These are phyloP conservation scores for Apogon talboti DNA, from an alignment of 2,797 vertebrate genomes.

Conservation along the genomic window DNA sequence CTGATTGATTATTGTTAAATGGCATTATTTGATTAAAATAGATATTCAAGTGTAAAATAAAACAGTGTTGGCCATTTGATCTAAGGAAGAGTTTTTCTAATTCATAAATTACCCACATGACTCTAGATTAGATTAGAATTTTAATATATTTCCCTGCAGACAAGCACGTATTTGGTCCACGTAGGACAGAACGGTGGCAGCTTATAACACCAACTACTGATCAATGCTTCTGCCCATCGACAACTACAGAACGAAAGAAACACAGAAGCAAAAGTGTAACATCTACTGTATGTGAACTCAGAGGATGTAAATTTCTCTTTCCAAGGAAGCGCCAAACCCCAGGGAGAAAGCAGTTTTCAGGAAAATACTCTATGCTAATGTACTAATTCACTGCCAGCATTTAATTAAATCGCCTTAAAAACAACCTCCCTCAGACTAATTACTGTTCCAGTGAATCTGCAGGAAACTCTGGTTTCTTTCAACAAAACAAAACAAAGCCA, in stretches of 20 bases:
- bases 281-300: slow-evolving; percentile 4
- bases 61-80: too few relatives aligned
- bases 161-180: too few relatives aligned
- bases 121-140: too few relatives aligned
- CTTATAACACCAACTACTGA: slow-evolving; percentile 6
- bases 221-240: not conserved
- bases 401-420: slow-evolving; percentile 35
- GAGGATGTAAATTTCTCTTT: slow-evolving; percentile 1
- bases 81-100: too few relatives aligned
- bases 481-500: too few relatives aligned
- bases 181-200: not conserved
- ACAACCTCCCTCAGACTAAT: slow-evolving; percentile 24
- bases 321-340: slow-evolving; percentile 10
- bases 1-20: too few relatives aligned
- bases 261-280: too few relatives aligned
- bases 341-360: slow-evolving; percentile 19
- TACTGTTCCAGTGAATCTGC: slow-evolving; percentile 17
- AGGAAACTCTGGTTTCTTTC: slow-evolving; percentile 1
- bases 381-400: slow-evolving; percentile 30
- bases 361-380: slow-evolving; percentile 26
- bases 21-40: too few relatives aligned
- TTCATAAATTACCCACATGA: too few relatives aligned
- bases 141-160: too few relatives aligned
- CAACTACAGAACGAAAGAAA: not conserved
- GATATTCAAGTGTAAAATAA: too few relatives aligned